Evolutionary conservation across 2,888 invertebrate species (phyloP).

Genomic region (Drosophila engyochracea): DNA sequence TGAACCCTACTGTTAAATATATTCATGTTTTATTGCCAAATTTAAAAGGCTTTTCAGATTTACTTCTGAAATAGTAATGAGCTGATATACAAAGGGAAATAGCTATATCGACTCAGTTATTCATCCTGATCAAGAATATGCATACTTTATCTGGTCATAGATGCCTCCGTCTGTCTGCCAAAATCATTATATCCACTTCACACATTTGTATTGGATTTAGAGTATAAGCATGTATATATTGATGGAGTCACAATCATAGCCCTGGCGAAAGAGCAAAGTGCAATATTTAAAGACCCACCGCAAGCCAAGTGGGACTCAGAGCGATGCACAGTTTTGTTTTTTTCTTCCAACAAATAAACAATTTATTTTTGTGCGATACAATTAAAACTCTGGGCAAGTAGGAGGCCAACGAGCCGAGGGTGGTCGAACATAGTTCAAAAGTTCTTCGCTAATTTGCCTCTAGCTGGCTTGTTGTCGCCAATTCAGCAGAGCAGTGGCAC

Average conservation of each 20-base stretch:
- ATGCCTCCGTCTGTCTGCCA: neutral
- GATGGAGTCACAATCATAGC: neutral
- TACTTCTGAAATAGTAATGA: neutral
- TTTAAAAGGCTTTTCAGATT: neutral
- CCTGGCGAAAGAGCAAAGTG: slow-evolving; percentile 28
- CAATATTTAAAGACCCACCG: slow-evolving; percentile 55
- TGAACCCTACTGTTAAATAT: neutral
- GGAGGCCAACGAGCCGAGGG: slow-evolving; percentile 70
- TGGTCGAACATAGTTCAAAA: slow-evolving; percentile 47
- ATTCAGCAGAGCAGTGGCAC: slow-evolving; percentile 4
- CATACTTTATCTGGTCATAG: neutral
- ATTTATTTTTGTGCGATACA: slow-evolving; percentile 66
- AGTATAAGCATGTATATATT: neutral
- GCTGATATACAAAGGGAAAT: neutral
- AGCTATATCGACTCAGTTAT: neutral
- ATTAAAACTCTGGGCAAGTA: slow-evolving; percentile 54
- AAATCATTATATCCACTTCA: neutral
- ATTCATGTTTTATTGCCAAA: neutral
- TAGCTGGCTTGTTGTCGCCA: slow-evolving; percentile 40
- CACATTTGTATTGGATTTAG: neutral
- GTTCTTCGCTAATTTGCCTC: slow-evolving; percentile 63
- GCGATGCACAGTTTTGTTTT: slow-evolving; percentile 37
- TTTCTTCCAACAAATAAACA: slow-evolving; percentile 46
- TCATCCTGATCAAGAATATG: neutral
- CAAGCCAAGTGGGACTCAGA: slow-evolving; percentile 26